These are phyloP conservation scores for Elmis aenea DNA, from an alignment of 2,888 invertebrate genomes.

Conservation along the genomic window DNA sequence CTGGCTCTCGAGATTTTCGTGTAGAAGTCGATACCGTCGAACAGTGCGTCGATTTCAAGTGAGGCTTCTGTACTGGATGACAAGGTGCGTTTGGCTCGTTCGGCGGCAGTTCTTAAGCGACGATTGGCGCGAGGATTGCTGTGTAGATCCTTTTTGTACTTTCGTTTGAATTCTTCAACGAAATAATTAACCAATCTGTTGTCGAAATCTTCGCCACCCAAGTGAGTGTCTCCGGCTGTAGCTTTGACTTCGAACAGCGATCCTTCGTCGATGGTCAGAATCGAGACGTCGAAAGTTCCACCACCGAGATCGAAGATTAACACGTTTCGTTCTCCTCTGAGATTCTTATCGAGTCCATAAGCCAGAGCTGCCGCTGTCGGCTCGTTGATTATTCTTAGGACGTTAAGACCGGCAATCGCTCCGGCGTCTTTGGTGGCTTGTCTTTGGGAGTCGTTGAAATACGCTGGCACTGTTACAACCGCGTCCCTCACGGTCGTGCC, in stretches of 20 bases:
- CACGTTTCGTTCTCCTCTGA: conserved; percentile 43
- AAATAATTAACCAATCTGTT: conserved; percentile 61
- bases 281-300: conserved; percentile 67
- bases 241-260: too few species aligned
- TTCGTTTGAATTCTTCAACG: conserved; percentile 67
- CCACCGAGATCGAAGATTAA: too few species aligned
- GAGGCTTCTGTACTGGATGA: conserved; percentile 72
- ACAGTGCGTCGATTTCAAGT: conserved; percentile 72
- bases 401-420: conserved; percentile 64
- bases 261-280: conserved; percentile 67
- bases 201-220: too few species aligned
- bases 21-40: conserved; percentile 69
- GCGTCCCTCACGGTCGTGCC: conserved; percentile 67
- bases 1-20: conserved; percentile 68
- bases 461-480: too few species aligned
- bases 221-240: conserved; percentile 53
- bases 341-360: conserved; percentile 50
- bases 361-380: conserved; percentile 56
- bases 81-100: conserved; percentile 71
- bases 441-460: too few species aligned
- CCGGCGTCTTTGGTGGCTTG: conserved; percentile 68
- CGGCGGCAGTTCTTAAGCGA: conserved; percentile 69
- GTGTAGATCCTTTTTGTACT: conserved; percentile 64
- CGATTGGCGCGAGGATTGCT: conserved; percentile 62
- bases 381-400: too few species aligned